phyloP scores from a whole-genome alignment of 37 sponge, comb jelly and placozoan species.

The Ianthella basta region DNA sequence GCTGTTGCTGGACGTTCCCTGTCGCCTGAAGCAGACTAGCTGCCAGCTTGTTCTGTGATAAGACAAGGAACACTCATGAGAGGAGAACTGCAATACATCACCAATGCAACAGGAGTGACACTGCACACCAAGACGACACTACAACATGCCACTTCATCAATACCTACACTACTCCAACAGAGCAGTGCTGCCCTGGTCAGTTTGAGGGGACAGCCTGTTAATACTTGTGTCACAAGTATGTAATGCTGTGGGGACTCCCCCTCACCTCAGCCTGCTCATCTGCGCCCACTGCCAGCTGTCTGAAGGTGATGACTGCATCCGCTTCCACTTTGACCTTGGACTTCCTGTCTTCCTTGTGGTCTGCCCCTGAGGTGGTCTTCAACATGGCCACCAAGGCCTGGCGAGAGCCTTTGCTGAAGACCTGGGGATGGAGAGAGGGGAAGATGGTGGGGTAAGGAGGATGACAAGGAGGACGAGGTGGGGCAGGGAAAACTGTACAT shows the following conservation, averaged over 20 bases:
- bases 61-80: not conserved
- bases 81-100: not conserved
- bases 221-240: not conserved
- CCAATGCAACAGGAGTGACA: not conserved
- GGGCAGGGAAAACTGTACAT: no score
- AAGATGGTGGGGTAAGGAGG: no score
- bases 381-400: slow-evolving; percentile 71
- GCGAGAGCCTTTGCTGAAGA: slow-evolving; percentile 71
- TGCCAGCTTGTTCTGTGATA: slow-evolving; percentile 76
- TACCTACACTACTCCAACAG: not conserved
- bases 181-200: not conserved
- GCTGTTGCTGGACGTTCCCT: slow-evolving; percentile 33
- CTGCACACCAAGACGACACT: no score
- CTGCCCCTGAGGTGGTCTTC: slow-evolving; percentile 1
- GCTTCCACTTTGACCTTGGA: slow-evolving; percentile 56
- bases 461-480: no score
- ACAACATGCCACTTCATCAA: no score
- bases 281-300: slow-evolving; percentile 53
- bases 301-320: slow-evolving; percentile 84
- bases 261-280: slow-evolving; percentile 74
- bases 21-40: slow-evolving; percentile 89
- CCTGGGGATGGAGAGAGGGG: not conserved
- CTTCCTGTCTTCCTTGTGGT: slow-evolving; percentile 37
- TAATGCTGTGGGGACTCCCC: no score
- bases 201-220: not conserved